These are phyloP conservation scores for Ranitomeya imitator DNA, from an alignment of 2,113 vertebrate species.

Conservation along the genomic window DNA sequence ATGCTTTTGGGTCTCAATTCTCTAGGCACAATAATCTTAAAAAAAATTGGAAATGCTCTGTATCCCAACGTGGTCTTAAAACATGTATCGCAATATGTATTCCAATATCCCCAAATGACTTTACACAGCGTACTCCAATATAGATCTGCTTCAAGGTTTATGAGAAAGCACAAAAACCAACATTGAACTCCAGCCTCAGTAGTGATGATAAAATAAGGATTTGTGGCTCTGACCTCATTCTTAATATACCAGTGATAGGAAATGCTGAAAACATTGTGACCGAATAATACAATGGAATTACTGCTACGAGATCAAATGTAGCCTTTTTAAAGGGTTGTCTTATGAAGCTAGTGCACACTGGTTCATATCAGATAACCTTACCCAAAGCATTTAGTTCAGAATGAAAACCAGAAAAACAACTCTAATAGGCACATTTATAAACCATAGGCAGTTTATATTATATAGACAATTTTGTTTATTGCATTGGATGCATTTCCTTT, in stretches of 20 bases:
- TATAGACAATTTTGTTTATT: neutral
- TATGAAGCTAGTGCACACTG: neutral
- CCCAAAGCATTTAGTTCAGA: neutral
- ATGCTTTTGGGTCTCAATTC: conserved; percentile 50
- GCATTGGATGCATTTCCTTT: neutral
- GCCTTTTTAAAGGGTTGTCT: neutral
- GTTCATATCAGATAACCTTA: neutral
- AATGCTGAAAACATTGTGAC: conserved; percentile 12
- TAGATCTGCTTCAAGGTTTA: conserved; percentile 39
- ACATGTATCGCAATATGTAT: conserved; percentile 48
- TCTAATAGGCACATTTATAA: neutral
- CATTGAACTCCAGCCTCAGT: conserved; percentile 29
- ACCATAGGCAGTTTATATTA: neutral
- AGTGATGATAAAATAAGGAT: conserved; percentile 42
- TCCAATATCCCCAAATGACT: conserved; percentile 46
- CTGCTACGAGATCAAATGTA: neutral
- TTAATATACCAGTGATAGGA: conserved; percentile 18
- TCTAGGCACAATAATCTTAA: conserved; percentile 49
- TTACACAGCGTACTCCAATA: conserved; percentile 40
- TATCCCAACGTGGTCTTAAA: conserved; percentile 41
- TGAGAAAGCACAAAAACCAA: conserved; percentile 44
- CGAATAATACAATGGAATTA: conserved; percentile 15
- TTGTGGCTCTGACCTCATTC: conserved; percentile 20
- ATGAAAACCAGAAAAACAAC: neutral
- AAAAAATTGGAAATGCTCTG: conserved; percentile 41